A percentile compares a stretch with the other conserved stretches of the same genome.
Evolutionary conservation across 2,888 invertebrate genomes (phyloP).

Genomic region (Caenorhabditis angaria): DNA sequence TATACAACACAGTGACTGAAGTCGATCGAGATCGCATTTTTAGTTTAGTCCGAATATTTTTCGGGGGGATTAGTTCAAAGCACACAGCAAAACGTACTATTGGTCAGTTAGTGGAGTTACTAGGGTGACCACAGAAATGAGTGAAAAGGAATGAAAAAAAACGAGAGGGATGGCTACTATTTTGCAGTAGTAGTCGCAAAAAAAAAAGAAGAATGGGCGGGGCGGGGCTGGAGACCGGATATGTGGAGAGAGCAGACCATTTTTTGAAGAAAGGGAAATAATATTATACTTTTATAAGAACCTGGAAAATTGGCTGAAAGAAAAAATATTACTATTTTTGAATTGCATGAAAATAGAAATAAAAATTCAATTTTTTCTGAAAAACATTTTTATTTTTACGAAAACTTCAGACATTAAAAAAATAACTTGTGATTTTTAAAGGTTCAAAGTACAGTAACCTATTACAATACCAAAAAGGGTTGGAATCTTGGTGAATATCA

Average conservation of each 20-base stretch:
- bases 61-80: too few species aligned
- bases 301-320: too few species aligned
- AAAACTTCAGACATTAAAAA: too few species aligned
- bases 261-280: conserved; percentile 4
- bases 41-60: too few species aligned
- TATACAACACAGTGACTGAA: conserved; percentile 43
- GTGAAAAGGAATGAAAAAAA: background rate
- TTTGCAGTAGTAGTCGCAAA: background rate
- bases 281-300: conserved; percentile 2
- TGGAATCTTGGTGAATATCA: too few species aligned
- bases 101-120: background rate
- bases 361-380: too few species aligned
- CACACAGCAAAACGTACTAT: background rate
- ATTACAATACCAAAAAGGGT: too few species aligned
- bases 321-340: too few species aligned
- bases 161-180: conserved; percentile 1
- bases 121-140: background rate
- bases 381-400: too few species aligned
- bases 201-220: background rate
- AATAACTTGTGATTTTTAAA: too few species aligned
- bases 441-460: too few species aligned
- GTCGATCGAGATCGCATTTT: conserved; percentile 46
- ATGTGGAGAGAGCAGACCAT: background rate
- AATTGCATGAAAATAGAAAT: too few species aligned
- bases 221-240: background rate